Evolutionary conservation across 2,797 vertebrate species (phyloP), one percentile per base, ranked within the genome.

Genomic region (Argentina silus): DNA sequence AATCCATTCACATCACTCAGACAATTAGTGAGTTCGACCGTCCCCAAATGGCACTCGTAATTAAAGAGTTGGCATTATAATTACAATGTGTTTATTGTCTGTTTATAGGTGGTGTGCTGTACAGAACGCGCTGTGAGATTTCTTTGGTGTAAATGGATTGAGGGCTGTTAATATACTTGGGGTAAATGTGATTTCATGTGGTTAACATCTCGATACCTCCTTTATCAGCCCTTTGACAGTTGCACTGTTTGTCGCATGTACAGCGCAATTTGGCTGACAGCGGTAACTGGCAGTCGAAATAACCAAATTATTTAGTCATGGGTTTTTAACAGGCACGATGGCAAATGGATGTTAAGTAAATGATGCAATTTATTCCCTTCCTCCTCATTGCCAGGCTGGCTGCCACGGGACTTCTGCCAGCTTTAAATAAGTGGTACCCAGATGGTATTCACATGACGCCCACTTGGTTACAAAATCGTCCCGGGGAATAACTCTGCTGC

Each of bases 301-400:
- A 95, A 93, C 93, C 94, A 95, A 96, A 96, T 96, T 93, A 96
- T 95, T 95, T 95, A 95, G 96, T 96, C 95, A 95, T 95, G 95
- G 94, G 91, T 96, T 96, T 96, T 97, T 96, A 96, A 96, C 93
- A 89, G 94, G 92, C 93, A 86, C 94, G 92, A 83, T 88, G 93
- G 95, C 94, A 95, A 96, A 96, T 95, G 95, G 93, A 96, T 96
- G 96, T 97, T 96, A 96, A 96, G 94, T 96, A 97, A 98, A 97
- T 96, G 94, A 96, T 97, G 96, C 96, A 96, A 94, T 97, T 97
- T 96, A 97, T 97, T 97, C 95, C 95, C 92, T 93, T 93, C 91
- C 90, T 94, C 92, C 93, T 94, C 94, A 92, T 93, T 95, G 95
- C 95, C 95, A 96, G 95, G 94, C 95, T 94, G 93, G 92, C 93